phyloP scores from a whole-genome alignment of 2,113 vertebrate genomes.

The Oryzias curvinotus region DNA sequence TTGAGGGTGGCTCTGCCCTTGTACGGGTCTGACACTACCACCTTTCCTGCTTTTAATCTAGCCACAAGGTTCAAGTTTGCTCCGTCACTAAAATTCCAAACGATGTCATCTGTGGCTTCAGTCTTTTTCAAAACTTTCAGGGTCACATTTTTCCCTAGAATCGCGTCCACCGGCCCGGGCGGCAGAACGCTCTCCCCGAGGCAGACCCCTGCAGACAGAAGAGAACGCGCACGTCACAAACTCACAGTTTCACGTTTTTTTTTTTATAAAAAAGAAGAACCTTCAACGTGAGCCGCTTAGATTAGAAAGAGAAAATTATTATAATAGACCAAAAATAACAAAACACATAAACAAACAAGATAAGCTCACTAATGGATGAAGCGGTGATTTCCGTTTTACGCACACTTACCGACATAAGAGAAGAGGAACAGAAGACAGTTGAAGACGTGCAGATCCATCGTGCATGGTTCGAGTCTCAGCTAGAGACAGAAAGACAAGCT shows the following conservation, averaged over 20 bases:
- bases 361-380: neutral
- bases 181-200: too few relatives aligned
- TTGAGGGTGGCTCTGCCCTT: neutral
- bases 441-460: slow-evolving; percentile 31
- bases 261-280: too few relatives aligned
- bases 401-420: slow-evolving; percentile 20
- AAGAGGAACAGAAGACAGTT: slow-evolving; percentile 33
- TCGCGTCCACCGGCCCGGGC: too few relatives aligned
- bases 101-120: rapidly evolving
- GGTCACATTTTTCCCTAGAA: too few relatives aligned
- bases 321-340: too few relatives aligned
- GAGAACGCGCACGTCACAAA: too few relatives aligned
- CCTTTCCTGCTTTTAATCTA: rapidly evolving
- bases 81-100: slow-evolving; percentile 28
- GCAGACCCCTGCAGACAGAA: too few relatives aligned
- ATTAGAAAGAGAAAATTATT: too few relatives aligned
- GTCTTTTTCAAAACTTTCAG: neutral
- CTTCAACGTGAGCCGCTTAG: too few relatives aligned
- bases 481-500: neutral
- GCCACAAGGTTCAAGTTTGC: rapidly evolving
- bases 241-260: too few relatives aligned
- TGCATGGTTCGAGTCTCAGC: slow-evolving; percentile 36
- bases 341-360: too few relatives aligned
- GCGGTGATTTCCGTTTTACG: too few relatives aligned
- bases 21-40: rapidly evolving